Percentiles rank a stretch among this genome's conserved stretches.
phyloP scores from a whole-genome alignment of 2,797 vertebrate genomes.

The Coregonus suidteri region DNA sequence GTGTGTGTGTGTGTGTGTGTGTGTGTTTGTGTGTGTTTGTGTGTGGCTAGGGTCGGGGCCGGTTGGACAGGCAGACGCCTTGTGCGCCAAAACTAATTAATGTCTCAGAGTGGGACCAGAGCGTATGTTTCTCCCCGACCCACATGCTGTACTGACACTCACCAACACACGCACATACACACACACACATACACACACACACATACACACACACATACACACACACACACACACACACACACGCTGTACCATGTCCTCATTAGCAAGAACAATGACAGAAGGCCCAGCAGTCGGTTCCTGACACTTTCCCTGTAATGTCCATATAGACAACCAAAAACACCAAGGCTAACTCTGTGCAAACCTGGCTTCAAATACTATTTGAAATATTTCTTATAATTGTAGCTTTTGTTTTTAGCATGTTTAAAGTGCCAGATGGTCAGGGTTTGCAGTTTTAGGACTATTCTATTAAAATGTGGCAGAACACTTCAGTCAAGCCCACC shows the following conservation, averaged over 20 bases:
- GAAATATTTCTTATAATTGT: neutral
- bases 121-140: conserved; percentile 60
- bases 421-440: neutral
- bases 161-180: neutral
- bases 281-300: conserved; percentile 35
- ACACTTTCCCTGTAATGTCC: conserved; percentile 20
- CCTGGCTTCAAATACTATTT: neutral
- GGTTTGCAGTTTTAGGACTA: neutral
- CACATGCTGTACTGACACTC: conserved; percentile 47
- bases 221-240: neutral
- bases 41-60: neutral
- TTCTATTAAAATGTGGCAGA: neutral
- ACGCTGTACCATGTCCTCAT: conserved; percentile 58
- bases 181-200: neutral
- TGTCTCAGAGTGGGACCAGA: conserved; percentile 63
- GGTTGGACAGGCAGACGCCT: conserved; percentile 62
- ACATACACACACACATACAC: neutral
- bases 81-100: conserved; percentile 74
- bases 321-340: conserved; percentile 21
- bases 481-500: no score
- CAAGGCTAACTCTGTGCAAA: neutral
- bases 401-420: neutral
- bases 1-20: no score
- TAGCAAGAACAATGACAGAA: conserved; percentile 62
- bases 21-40: neutral